Percentiles rank a stretch among this genome's conserved stretches.
These are phyloP conservation scores for Chloroclystis v-ata DNA, from an alignment of 2,888 invertebrate genomes.

Conservation along the genomic window DNA sequence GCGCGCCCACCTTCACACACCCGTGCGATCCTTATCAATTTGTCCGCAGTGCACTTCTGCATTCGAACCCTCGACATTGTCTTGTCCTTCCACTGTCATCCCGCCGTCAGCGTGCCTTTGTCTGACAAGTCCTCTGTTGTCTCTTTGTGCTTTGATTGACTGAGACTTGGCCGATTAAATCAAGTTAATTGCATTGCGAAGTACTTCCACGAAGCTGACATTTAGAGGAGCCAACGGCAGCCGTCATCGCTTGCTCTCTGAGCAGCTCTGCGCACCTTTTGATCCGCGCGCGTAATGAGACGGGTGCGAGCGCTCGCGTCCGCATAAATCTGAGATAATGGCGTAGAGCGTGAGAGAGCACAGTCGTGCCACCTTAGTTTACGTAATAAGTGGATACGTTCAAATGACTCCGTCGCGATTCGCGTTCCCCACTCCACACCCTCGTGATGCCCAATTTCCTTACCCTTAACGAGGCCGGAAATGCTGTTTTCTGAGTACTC, in stretches of 20 bases:
- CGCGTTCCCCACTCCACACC: constrained; percentile 34
- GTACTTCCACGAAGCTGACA: constrained; percentile 64
- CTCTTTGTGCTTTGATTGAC: constrained; percentile 59
- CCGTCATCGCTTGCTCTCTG: constrained; percentile 28
- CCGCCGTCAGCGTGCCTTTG: constrained; percentile 50
- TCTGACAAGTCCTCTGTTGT: constrained; percentile 46
- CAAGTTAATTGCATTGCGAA: constrained; percentile 62
- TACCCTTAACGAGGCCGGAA: constrained; percentile 36
- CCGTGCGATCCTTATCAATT: constrained; percentile 65
- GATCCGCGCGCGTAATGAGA: constrained; percentile 66
- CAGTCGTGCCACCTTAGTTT: constrained; percentile 65
- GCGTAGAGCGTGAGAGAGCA: constrained; percentile 67
- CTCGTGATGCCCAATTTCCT: constrained; percentile 52
- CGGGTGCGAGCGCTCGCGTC: constrained; percentile 58
- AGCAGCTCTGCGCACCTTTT: constrained; percentile 51
- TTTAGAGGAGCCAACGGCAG: constrained; percentile 49
- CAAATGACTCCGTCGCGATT: constrained; percentile 47
- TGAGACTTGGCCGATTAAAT: constrained; percentile 53
- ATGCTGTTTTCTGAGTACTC: constrained; percentile 36
- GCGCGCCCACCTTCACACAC: constrained; percentile 39
- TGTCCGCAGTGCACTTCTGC: constrained; percentile 51
- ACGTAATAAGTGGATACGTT: constrained; percentile 64
- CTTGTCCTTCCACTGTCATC: constrained; percentile 58
- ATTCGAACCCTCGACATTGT: constrained; percentile 57
- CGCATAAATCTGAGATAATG: constrained; percentile 68